Evolutionary conservation across 2,113 vertebrate genomes (phyloP).

Genomic region (Cryptomyrus ogoouensis): DNA sequence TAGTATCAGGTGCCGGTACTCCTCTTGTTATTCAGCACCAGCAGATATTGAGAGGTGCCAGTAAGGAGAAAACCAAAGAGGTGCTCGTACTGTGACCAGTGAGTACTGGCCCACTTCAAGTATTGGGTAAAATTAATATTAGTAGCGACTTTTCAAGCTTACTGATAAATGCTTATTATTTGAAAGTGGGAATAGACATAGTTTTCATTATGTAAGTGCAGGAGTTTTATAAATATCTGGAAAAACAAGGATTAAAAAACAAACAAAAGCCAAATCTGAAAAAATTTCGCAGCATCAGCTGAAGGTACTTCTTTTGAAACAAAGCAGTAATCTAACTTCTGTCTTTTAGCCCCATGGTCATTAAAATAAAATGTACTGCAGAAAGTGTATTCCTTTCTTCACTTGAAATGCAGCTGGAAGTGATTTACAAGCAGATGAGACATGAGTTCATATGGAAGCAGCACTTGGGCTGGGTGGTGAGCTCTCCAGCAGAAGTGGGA

Average conservation of each 20-base stretch:
- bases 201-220: neutral
- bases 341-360: neutral
- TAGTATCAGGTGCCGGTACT: neutral
- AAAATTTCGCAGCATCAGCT: neutral
- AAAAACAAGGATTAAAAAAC: neutral
- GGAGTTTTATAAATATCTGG: neutral
- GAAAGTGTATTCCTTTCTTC: neutral
- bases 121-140: neutral
- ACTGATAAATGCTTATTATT: neutral
- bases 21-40: neutral
- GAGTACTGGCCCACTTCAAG: neutral
- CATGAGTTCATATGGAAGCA: constrained; percentile 58
- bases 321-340: neutral
- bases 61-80: neutral
- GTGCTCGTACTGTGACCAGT: neutral
- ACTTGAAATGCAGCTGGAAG: constrained; percentile 44
- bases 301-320: neutral
- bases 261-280: too few relatives aligned
- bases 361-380: neutral
- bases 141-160: neutral
- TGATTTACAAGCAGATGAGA: constrained; percentile 38
- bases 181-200: neutral
- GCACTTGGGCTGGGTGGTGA: constrained; percentile 59
- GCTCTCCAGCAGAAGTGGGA: constrained; percentile 59
- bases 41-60: neutral